phyloP scores from a whole-genome alignment of 1,140 invertebrate species.

The Caenorhabditis elegans region WBcel235 BX284606.5:13136001-13136500 shows the following conservation, averaged over 20 bases:
- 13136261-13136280: background rate
- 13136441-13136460: too few relatives aligned
- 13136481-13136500: too few relatives aligned
- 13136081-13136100: background rate
- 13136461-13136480: too few relatives aligned
- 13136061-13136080: conserved; percentile 11
- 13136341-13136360: background rate
- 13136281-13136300: background rate
- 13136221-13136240: conserved; percentile 1
- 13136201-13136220: background rate
- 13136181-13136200: background rate
- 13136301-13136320: background rate
- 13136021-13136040: too few relatives aligned
- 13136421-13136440: too few relatives aligned
- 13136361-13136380: background rate
- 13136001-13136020: background rate
- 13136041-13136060: background rate
- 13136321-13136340: background rate
- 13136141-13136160: background rate
- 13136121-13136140: too few relatives aligned
- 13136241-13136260: background rate
- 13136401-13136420: background rate
- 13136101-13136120: too few relatives aligned
- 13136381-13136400: background rate
- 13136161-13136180: background rate